Conservation (phyloP, 2,888 invertebrate genomes). For the Aphelenchoides bicaudatus region DNA sequence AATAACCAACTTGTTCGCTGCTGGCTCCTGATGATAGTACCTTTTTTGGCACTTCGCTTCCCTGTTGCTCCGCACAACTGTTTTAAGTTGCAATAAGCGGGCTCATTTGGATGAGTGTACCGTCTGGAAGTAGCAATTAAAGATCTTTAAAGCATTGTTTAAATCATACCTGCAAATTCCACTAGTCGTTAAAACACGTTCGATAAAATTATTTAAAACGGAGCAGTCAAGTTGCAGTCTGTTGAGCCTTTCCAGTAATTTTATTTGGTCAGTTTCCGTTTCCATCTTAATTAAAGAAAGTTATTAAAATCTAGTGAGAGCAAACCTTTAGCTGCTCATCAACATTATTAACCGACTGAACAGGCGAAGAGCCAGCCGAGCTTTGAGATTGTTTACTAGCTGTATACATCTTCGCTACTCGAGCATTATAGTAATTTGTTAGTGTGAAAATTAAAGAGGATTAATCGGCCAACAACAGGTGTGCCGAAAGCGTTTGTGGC, state of each 20-base stretch:
- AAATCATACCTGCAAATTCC: slow-evolving; percentile 12
- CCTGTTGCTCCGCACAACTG: neutral
- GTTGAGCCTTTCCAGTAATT: neutral
- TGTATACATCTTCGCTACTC: neutral
- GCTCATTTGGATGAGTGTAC: slow-evolving; percentile 9
- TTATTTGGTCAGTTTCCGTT: neutral
- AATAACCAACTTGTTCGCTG: too few species aligned
- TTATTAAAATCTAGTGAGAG: neutral
- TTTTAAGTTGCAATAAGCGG: slow-evolving; percentile 10
- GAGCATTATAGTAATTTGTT: too few species aligned
- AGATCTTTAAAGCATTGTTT: too few species aligned
- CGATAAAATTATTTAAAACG: slow-evolving; percentile 8
- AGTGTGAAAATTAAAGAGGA: too few species aligned
- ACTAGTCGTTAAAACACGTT: neutral
- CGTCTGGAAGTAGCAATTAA: too few species aligned
- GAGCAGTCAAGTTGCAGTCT: slow-evolving; percentile 8
- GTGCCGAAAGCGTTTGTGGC: too few species aligned
- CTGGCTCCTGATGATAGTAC: too few species aligned
- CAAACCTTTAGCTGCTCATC: neutral
- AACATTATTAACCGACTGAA: neutral
- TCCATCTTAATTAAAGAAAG: neutral
- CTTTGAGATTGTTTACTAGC: neutral
- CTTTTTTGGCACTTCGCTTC: neutral
- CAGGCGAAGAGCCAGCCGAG: neutral
- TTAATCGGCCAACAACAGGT: too few species aligned